Evolutionary conservation across 2,888 invertebrate genomes (phyloP).

Genomic region (Lepidocyrtoides sp.): DNA sequence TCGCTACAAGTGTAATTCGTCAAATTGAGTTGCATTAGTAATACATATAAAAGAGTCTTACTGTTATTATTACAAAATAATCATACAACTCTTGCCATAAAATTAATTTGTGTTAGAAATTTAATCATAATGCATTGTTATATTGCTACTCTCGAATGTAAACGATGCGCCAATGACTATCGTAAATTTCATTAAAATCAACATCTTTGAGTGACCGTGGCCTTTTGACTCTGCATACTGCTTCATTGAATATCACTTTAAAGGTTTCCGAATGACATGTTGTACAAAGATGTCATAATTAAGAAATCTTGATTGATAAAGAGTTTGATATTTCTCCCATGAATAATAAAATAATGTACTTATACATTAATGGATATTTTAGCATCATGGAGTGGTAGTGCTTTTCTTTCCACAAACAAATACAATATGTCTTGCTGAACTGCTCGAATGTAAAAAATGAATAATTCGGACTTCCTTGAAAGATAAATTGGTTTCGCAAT

Average conservation of each 20-base stretch:
- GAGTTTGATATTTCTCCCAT: neutral
- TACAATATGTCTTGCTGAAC: too few species aligned
- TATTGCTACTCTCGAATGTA: neutral
- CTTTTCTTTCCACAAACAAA: too few species aligned
- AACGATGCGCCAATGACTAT: neutral
- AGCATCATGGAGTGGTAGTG: too few species aligned
- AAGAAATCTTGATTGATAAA: conserved; percentile 60
- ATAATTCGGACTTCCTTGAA: neutral
- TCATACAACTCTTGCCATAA: neutral
- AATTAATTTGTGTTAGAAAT: neutral
- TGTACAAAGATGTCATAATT: conserved; percentile 57
- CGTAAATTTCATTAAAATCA: conserved; percentile 25
- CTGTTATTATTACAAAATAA: conserved; percentile 55
- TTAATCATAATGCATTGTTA: conserved; percentile 9
- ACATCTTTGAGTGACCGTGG: conserved; percentile 54
- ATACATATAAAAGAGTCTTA: neutral
- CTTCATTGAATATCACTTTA: conserved; percentile 53
- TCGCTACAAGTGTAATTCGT: conserved; percentile 45
- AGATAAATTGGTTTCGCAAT: conserved; percentile 21
- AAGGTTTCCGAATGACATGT: conserved; percentile 47
- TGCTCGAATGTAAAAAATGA: neutral
- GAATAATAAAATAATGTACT: too few species aligned
- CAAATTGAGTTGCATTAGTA: conserved; percentile 50
- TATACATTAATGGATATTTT: too few species aligned
- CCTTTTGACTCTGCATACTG: conserved; percentile 65